phyloP scores from a whole-genome alignment of 2,797 vertebrate genomes.

The Squalus acanthias region DNA sequence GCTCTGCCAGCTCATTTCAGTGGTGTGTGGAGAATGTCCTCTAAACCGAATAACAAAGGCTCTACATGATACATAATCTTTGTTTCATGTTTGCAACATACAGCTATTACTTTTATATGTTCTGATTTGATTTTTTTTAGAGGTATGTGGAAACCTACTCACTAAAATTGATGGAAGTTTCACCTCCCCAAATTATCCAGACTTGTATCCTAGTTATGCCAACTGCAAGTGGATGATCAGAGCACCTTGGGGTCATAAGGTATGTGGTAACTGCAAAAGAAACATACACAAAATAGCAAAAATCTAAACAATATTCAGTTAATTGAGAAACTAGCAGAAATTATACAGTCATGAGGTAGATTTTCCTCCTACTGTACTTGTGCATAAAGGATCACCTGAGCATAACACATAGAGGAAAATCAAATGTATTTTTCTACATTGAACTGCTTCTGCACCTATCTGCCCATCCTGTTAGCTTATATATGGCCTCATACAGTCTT shows the following conservation, averaged over 20 bases:
- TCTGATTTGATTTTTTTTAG: conserved; percentile 44
- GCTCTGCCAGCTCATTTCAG: not conserved
- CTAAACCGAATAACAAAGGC: not conserved
- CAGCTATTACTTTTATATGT: conserved; percentile 13
- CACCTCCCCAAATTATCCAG: conserved; percentile 53
- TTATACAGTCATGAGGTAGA: not conserved
- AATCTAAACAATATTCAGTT: not conserved
- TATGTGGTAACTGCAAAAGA: conserved; percentile 21
- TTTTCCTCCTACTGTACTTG: not conserved
- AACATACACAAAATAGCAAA: not conserved
- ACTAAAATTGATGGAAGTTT: conserved; percentile 46
- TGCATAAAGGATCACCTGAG: not conserved
- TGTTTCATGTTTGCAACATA: not conserved
- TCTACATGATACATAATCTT: not conserved
- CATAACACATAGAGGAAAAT: not conserved
- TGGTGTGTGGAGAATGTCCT: not conserved
- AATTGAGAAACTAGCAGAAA: not conserved
- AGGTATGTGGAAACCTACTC: conserved; percentile 55
- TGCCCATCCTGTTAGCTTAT: not conserved
- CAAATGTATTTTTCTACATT: not conserved
- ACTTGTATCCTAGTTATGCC: conserved; percentile 48
- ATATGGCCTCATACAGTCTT: not conserved
- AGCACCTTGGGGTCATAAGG: conserved; percentile 50
- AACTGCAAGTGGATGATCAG: conserved; percentile 53
- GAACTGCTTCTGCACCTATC: not conserved